These are phyloP conservation scores for Pituophis catenifer DNA, from an alignment of 2,113 vertebrate species.

Conservation along the genomic window DNA sequence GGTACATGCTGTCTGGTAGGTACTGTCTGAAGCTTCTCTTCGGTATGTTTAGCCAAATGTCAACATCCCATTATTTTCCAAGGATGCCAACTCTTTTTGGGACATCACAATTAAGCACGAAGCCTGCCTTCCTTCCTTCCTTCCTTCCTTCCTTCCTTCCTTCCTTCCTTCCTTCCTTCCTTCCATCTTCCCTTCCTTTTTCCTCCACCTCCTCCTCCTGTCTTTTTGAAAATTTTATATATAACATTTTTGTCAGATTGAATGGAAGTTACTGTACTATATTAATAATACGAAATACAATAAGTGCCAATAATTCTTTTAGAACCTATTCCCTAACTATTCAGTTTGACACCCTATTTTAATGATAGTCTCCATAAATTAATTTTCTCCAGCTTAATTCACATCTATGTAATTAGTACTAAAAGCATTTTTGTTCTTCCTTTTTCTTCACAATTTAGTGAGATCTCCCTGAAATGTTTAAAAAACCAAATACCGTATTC, in stretches of 20 bases:
- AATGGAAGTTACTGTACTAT: neutral
- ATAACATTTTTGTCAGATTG: neutral
- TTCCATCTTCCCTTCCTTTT: no score
- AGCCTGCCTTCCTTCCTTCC: no score
- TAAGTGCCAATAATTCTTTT: neutral
- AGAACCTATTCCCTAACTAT: neutral
- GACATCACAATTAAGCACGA: neutral
- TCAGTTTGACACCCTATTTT: neutral
- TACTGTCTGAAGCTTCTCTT: neutral
- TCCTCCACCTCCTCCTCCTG: neutral
- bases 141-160: no score
- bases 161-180: no score
- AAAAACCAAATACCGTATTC: neutral
- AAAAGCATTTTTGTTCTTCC: neutral
- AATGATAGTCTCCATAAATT: neutral
- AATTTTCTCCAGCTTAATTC: neutral
- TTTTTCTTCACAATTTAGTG: neutral
- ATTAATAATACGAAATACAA: neutral
- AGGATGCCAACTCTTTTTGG: neutral
- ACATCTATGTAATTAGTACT: neutral
- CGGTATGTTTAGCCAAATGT: neutral
- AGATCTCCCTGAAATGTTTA: rapidly evolving
- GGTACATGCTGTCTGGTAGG: neutral
- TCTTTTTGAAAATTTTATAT: neutral
- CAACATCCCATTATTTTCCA: neutral